Base-by-base conservation (phyloP, 2,888 invertebrate genomes). In the Lasioglossum oenotherae region DNA sequence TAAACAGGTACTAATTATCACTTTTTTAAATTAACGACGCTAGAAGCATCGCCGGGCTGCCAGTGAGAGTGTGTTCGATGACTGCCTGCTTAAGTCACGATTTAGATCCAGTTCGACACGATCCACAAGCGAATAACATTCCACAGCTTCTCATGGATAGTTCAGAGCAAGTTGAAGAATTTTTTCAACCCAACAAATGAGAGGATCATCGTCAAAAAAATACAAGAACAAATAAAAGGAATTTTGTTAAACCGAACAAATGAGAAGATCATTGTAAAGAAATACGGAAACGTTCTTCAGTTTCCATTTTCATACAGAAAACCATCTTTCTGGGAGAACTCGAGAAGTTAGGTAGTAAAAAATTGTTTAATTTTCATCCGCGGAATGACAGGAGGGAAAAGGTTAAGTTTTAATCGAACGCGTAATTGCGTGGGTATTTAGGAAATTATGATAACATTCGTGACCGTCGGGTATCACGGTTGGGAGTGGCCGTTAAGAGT, bases 401-500 rank as follows among this genome's bases (percentile, higher is more conserved):
- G 41, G 41, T 72, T 16, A 72, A 72, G 44, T 73, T 73, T 73
- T 73, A 73, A 73, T 73, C 19, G 46, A 46, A 46, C 16, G 8
- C 1, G 31, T 19, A 5, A 23, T 53, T 53, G 4, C 38, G 16
- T 6, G 4, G 19, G 12, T 53, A 49, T 78, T 35, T 14, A 41
- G 12, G 3, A 71, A 71, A 53, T 49, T 44, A 60, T 64, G 49
- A 71, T 53, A 31, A 38, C 38, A 46, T 23, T 46, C n/a, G 4
- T 35, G 19, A n/a, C 57, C 78, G 27, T 53, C n/a, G 38, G 53
- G 64, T 71, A 60, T 81, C 64, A n/a, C 71, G 38, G 46, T 31
- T 46, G 27, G 14, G 46, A 78, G 75, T 82, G 38, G 57, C 38
- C 69, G 64, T 76, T 85, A 81, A 82, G 76, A 60, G 76, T 75